Percentiles rank a stretch among this genome's conserved stretches.
Evolutionary conservation across 2,113 vertebrate species (phyloP).

Genomic region (Protobothrops flavoviridis): DNA sequence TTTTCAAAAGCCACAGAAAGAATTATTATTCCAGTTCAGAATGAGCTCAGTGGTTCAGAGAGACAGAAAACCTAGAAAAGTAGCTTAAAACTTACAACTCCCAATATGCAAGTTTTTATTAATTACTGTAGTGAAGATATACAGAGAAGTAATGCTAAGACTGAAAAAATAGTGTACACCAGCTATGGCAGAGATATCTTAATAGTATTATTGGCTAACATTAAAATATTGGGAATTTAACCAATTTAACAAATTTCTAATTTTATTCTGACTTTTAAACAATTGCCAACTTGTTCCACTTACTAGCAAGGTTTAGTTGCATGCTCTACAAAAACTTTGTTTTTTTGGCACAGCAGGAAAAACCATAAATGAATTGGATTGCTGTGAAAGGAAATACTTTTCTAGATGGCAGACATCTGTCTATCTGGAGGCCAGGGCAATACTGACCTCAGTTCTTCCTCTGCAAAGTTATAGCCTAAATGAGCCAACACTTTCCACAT

Average conservation of each 20-base stretch:
- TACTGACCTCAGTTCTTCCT: conserved; percentile 21
- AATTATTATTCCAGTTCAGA: background rate
- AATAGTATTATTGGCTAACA: background rate
- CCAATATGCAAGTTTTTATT: background rate
- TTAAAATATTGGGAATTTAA: background rate
- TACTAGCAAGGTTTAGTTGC: background rate
- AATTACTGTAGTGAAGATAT: background rate
- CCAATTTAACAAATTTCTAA: background rate
- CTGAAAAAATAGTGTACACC: background rate
- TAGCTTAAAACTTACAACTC: background rate
- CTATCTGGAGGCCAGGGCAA: conserved; percentile 27
- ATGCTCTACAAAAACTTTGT: conserved; percentile 8
- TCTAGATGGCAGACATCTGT: conserved; percentile 26
- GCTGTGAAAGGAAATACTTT: conserved; percentile 20
- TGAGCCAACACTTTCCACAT: conserved; percentile 36
- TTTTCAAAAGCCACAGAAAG: background rate
- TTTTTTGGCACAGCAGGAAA: background rate
- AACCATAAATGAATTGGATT: conserved; percentile 7
- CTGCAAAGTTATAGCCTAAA: conserved; percentile 35
- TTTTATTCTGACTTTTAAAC: background rate
- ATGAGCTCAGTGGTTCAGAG: background rate
- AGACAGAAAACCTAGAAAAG: background rate
- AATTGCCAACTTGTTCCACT: background rate
- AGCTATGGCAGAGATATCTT: background rate
- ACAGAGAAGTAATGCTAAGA: background rate